phyloP scores from a whole-genome alignment of 2,113 vertebrate species.

The Pollimyrus isidori region DNA sequence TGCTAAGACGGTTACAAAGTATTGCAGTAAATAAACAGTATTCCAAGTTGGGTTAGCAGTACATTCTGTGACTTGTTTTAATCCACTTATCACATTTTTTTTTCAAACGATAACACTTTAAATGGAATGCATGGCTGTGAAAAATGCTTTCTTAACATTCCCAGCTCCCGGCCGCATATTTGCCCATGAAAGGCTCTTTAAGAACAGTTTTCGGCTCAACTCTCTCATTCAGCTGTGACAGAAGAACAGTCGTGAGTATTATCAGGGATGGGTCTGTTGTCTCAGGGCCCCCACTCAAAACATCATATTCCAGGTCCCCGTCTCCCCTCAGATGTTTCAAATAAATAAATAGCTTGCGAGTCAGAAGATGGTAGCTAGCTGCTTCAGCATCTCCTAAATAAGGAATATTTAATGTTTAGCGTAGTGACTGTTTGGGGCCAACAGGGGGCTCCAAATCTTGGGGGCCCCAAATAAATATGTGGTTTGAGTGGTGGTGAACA shows the following conservation, averaged over 20 bases:
- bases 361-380: not conserved
- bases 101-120: not conserved
- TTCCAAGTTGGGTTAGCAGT: not conserved
- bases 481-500: not conserved
- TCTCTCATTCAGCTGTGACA: slow-evolving; percentile 73
- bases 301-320: not conserved
- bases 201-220: slow-evolving; percentile 73
- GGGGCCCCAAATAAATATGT: not conserved
- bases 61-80: not conserved
- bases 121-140: not conserved
- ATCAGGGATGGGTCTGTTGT: not conserved
- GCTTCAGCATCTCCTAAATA: not conserved
- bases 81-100: not conserved
- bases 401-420: not conserved
- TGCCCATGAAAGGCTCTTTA: slow-evolving; percentile 43
- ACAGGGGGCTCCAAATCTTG: too few relatives aligned
- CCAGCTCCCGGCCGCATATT: slow-evolving; percentile 52
- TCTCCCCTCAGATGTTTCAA: not conserved
- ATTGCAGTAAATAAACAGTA: not conserved
- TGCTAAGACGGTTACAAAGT: not conserved
- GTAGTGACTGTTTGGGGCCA: not conserved
- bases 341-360: not conserved
- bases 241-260: slow-evolving; percentile 61
- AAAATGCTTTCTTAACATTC: slow-evolving; percentile 14
- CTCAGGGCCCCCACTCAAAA: not conserved